These are phyloP conservation scores for Zeugodacus cucurbitae DNA, from an alignment of 1,140 invertebrate species.

Conservation along the genomic window DNA sequence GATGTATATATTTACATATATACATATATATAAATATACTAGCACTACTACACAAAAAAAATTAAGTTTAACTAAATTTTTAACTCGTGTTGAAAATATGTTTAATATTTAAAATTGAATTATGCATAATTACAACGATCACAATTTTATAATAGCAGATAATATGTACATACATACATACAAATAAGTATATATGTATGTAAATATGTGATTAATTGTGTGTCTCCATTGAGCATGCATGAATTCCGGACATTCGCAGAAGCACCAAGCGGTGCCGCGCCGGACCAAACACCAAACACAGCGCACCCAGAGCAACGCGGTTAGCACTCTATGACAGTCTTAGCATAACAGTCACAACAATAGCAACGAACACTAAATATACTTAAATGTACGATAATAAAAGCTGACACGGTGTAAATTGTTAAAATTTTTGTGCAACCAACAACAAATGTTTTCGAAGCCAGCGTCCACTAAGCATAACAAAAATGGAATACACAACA, in stretches of 20 bases:
- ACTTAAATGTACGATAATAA: background rate
- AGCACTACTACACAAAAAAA: too few species aligned
- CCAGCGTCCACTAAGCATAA: background rate
- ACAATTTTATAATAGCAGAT: too few species aligned
- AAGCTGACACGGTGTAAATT: background rate
- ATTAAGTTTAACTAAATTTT: too few species aligned
- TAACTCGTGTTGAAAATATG: too few species aligned
- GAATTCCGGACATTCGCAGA: constrained; percentile 62
- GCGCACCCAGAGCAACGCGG: background rate
- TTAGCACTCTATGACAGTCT: background rate
- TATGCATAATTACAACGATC: too few species aligned
- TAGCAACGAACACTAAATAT: constrained; percentile 7
- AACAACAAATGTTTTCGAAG: background rate
- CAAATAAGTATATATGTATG: background rate
- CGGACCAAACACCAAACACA: background rate
- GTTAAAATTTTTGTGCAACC: background rate
- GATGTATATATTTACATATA: too few species aligned
- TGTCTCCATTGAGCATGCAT: constrained; percentile 54
- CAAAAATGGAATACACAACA: background rate
- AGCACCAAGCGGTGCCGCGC: constrained; percentile 38
- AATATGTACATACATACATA: background rate
- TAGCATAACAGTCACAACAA: background rate
- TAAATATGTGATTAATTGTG: background rate
- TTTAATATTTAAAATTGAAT: too few species aligned
- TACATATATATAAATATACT: too few species aligned